These are phyloP conservation scores for Momotus momota DNA, from an alignment of 2,797 vertebrate species.

Conservation along the genomic window DNA sequence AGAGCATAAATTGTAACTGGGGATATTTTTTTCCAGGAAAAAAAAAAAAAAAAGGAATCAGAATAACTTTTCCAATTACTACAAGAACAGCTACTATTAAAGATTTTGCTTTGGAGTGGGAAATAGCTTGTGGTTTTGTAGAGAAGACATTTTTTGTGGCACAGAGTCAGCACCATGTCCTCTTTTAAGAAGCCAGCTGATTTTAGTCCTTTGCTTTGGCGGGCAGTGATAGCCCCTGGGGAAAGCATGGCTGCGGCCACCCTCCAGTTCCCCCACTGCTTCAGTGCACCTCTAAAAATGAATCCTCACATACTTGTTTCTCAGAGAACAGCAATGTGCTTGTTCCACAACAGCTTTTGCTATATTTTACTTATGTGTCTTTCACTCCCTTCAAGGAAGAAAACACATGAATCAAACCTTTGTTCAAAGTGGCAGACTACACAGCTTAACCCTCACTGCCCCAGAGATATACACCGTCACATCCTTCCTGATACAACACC, in stretches of 20 bases:
- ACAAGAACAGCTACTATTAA: constrained; percentile 33
- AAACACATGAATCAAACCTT: constrained; percentile 48
- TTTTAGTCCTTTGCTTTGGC: constrained; percentile 13
- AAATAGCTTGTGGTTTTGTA: constrained; percentile 47
- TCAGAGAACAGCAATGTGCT: constrained; percentile 37
- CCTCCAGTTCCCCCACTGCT: background rate
- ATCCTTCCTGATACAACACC: background rate
- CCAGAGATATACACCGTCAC: accelerated
- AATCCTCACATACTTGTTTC: constrained; percentile 53
- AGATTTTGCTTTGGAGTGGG: constrained; percentile 7
- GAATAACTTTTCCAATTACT: constrained; percentile 22
- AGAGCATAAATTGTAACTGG: background rate
- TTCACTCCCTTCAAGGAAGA: constrained; percentile 58
- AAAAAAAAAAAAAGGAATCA: background rate
- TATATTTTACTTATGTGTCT: constrained; percentile 32
- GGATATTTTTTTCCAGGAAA: background rate
- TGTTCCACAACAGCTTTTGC: constrained; percentile 67
- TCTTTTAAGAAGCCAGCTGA: constrained; percentile 6
- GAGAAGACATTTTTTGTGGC: constrained; percentile 37
- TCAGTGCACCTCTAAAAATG: constrained; percentile 23
- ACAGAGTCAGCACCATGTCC: background rate
- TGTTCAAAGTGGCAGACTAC: constrained; percentile 49
- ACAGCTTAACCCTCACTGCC: constrained; percentile 38
- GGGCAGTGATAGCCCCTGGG: background rate
- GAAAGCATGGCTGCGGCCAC: constrained; percentile 13